A percentile compares a stretch with the other conserved stretches of the same genome.
phyloP scores from a whole-genome alignment of 2,113 vertebrate species.

The Lagenorhynchus albirostris region DNA sequence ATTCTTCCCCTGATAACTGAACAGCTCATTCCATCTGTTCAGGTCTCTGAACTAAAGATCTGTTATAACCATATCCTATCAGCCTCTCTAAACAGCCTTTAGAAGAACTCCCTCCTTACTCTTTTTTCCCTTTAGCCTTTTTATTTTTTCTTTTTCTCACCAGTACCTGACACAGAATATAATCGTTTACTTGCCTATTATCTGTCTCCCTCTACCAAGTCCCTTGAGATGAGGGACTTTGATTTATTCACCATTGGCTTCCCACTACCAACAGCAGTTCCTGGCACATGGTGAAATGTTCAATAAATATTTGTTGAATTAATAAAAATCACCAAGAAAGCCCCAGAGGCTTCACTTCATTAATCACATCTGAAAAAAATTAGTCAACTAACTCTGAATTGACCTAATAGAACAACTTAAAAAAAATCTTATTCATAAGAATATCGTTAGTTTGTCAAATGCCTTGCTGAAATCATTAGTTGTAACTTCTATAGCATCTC shows the following conservation, averaged over 20 bases:
- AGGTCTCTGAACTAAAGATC: background rate
- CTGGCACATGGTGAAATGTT: background rate
- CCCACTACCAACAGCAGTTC: background rate
- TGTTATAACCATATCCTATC: background rate
- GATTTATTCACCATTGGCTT: background rate
- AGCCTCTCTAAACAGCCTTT: background rate
- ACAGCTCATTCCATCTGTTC: background rate
- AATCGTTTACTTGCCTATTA: background rate
- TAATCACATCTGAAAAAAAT: constrained; percentile 36
- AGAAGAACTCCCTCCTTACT: background rate
- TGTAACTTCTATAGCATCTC: background rate
- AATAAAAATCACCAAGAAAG: background rate
- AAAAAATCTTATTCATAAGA: background rate
- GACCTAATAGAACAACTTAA: background rate
- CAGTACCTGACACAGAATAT: background rate
- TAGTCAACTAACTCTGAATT: background rate
- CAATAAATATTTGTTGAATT: constrained; percentile 19
- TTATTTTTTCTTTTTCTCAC: background rate
- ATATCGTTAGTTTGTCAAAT: constrained; percentile 8
- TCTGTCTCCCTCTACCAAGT: background rate
- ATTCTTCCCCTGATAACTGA: background rate
- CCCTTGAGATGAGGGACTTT: background rate
- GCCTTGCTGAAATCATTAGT: background rate
- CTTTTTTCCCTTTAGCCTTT: background rate
- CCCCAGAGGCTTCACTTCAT: background rate